A percentile compares a stretch with the other conserved stretches of the same genome.
Conservation (phyloP, 64 coral and sea anemone species). For the Montipora capricornis region DNA sequence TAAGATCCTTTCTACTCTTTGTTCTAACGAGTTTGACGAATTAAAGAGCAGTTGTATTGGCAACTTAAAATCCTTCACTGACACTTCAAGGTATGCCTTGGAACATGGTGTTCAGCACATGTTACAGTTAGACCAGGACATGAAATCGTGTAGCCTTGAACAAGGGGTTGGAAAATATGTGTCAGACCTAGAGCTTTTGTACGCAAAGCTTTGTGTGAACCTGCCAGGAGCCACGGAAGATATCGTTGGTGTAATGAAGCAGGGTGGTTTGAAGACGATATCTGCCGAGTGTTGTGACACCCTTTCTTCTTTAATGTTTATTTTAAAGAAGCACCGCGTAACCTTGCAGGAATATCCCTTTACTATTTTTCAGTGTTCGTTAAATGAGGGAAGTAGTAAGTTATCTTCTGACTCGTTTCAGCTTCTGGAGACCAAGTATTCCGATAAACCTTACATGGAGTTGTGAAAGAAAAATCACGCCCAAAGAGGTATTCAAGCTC, state of each 20-base stretch:
- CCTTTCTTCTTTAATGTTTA: not conserved
- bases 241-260: not conserved
- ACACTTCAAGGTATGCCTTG: constrained; percentile 11
- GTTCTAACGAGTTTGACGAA: too few species aligned
- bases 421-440: not conserved
- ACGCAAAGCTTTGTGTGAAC: too few species aligned
- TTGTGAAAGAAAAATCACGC: not conserved
- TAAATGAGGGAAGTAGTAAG: not conserved
- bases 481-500: not conserved
- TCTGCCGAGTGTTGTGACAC: not conserved
- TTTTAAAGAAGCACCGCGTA: not conserved
- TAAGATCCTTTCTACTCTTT: too few species aligned
- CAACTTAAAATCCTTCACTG: not conserved
- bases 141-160: too few species aligned
- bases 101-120: not conserved
- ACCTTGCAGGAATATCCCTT: not conserved
- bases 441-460: not conserved
- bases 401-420: constrained; percentile 3
- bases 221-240: too few species aligned
- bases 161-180: too few species aligned
- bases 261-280: not conserved
- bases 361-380: not conserved
- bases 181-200: too few species aligned
- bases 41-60: not conserved
- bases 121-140: too few species aligned